Evolutionary conservation across 2,888 invertebrate species (phyloP).

Genomic region (Platycheirus albimanus): DNA sequence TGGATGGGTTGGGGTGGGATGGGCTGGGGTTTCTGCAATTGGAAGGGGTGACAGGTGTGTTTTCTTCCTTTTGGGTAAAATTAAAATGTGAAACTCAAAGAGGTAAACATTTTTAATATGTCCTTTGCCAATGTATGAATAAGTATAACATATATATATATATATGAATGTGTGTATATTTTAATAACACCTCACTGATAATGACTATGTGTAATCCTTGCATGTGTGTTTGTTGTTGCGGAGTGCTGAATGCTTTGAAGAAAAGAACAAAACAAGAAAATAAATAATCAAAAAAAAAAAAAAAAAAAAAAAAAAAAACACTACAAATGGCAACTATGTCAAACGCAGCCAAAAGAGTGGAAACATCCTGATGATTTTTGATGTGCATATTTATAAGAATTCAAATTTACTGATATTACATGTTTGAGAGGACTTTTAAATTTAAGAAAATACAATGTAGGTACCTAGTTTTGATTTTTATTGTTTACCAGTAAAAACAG

Average conservation of each 20-base stretch:
- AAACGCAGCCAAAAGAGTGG: conserved; percentile 56
- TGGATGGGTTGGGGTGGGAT: not conserved
- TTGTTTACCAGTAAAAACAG: too few species aligned
- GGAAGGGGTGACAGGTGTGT: conserved; percentile 5
- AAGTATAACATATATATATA: conserved; percentile 57
- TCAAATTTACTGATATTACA: too few species aligned
- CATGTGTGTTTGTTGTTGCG: conserved; percentile 21
- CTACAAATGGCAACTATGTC: conserved; percentile 63
- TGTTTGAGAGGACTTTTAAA: too few species aligned
- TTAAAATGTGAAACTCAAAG: conserved; percentile 74
- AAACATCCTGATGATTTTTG: conserved; percentile 51
- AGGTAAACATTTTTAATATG: conserved; percentile 74
- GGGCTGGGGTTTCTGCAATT: too few species aligned
- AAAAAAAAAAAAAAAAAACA: conserved; percentile 47
- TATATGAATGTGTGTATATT: conserved; percentile 63
- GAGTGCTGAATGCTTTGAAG: conserved; percentile 56
- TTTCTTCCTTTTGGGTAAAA: conserved; percentile 71
- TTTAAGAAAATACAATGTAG: too few species aligned
- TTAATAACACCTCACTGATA: conserved; percentile 74
- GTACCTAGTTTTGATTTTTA: too few species aligned
- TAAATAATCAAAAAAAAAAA: conserved; percentile 21
- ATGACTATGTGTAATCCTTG: conserved; percentile 63
- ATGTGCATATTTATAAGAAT: conserved; percentile 4
- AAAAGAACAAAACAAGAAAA: conserved; percentile 36
- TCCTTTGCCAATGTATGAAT: conserved; percentile 69